Conservation (phyloP, 1,140 invertebrate genomes). For the Asbolus verrucosus region DNA sequence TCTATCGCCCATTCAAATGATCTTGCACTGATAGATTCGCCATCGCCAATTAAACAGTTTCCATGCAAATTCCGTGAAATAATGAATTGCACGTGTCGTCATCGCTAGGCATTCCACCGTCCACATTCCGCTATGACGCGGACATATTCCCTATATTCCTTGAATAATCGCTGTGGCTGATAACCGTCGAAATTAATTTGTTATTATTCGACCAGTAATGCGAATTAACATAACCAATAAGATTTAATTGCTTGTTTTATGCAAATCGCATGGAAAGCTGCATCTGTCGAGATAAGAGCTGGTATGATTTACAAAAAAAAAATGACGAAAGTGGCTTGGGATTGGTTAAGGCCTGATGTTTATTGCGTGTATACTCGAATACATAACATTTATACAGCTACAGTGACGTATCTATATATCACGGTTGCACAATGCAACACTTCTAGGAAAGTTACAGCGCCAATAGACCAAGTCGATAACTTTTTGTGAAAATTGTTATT, state of each 20-base stretch:
- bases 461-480: no score
- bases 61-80: neutral
- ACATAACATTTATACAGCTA: constrained; percentile 15
- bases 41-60: constrained; percentile 1
- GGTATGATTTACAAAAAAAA: constrained; percentile 27
- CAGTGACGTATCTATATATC: constrained; percentile 2
- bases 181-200: constrained; percentile 3
- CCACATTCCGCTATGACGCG: neutral
- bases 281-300: constrained; percentile 28
- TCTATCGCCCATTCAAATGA: no score
- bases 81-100: no score
- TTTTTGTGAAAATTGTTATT: no score
- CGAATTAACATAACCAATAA: constrained; percentile 35
- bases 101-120: no score
- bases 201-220: constrained; percentile 21
- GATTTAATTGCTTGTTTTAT: constrained; percentile 38
- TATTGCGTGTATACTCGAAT: constrained; percentile 18
- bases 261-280: constrained; percentile 27
- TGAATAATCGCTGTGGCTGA: constrained; percentile 3
- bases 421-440: constrained; percentile 13
- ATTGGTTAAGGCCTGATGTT: constrained; percentile 18
- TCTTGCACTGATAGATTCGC: no score
- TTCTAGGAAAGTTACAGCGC: constrained; percentile 22
- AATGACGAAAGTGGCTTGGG: constrained; percentile 5
- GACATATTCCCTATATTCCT: neutral